A percentile compares a stretch with the other conserved stretches of the same genome.
Evolutionary conservation across 2,888 invertebrate species (phyloP).

Genomic region (Oxyscelio sp.): DNA sequence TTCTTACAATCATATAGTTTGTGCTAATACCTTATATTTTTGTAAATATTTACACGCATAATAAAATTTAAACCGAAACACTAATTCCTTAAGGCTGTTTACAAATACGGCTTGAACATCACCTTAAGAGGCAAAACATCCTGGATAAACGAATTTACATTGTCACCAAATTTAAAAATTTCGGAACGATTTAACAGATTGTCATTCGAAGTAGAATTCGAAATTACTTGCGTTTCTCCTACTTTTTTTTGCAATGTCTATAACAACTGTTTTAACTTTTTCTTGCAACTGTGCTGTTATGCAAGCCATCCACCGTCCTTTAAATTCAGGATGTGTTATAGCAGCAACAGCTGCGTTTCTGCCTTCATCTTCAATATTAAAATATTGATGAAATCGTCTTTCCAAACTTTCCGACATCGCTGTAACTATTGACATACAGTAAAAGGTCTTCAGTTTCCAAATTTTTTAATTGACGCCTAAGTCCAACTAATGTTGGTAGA

Average conservation of each 20-base stretch:
- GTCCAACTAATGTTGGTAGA: too few relatives aligned
- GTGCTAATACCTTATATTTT: too few relatives aligned
- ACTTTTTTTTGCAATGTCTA: not conserved
- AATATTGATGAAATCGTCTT: not conserved
- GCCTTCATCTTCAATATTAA: not conserved
- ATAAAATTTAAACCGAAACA: too few relatives aligned
- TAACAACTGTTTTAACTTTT: not conserved
- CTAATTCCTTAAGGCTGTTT: too few relatives aligned
- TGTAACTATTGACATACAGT: not conserved
- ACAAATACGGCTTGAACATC: too few relatives aligned
- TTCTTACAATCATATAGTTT: too few relatives aligned
- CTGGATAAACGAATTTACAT: not conserved
- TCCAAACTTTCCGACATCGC: not conserved
- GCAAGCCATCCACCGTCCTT: not conserved
- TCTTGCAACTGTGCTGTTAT: not conserved
- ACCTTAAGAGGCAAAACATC: too few relatives aligned
- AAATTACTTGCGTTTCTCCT: not conserved
- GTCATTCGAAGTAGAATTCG: not conserved
- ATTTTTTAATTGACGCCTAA: too few relatives aligned
- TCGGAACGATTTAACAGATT: not conserved
- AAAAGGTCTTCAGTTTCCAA: too few relatives aligned
- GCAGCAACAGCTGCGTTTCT: not conserved
- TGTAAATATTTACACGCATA: too few relatives aligned
- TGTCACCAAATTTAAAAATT: not conserved
- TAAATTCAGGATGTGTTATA: not conserved